Evolutionary conservation across 2,113 vertebrate species (phyloP).

Genomic region (Rynchops niger): DNA sequence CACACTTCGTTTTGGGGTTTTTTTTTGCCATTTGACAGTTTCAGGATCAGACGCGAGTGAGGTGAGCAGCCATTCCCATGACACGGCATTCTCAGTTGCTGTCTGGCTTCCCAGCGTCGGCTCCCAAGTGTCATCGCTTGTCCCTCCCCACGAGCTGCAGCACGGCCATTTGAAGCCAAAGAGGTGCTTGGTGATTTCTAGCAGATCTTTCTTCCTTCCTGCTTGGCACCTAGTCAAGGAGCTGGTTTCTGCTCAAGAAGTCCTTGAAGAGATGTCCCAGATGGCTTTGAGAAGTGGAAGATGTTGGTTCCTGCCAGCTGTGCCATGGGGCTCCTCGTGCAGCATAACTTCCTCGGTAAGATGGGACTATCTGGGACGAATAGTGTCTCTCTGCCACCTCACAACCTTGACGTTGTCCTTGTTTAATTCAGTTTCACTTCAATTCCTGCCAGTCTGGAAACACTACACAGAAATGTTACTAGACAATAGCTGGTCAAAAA

Average conservation of each 20-base stretch:
- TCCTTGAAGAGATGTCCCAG: not conserved
- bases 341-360: not conserved
- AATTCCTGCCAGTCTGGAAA: not conserved
- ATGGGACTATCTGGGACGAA: not conserved
- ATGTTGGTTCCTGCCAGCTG: not conserved
- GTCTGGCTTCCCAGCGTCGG: not conserved
- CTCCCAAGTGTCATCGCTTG: not conserved
- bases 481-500: not conserved
- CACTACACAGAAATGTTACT: not conserved
- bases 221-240: not conserved
- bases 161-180: not conserved
- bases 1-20: not conserved
- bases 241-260: not conserved
- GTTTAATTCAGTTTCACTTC: not conserved
- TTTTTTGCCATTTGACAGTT: not conserved
- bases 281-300: not conserved
- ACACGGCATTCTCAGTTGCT: not conserved
- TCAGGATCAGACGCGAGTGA: not conserved
- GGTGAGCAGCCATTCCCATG: not conserved
- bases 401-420: not conserved
- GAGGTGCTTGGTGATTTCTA: rapidly evolving
- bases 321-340: not conserved
- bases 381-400: not conserved
- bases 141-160: not conserved
- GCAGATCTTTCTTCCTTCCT: not conserved